Conservation (phyloP, 2,113 vertebrate genomes). For the Zingel zingel region DNA sequence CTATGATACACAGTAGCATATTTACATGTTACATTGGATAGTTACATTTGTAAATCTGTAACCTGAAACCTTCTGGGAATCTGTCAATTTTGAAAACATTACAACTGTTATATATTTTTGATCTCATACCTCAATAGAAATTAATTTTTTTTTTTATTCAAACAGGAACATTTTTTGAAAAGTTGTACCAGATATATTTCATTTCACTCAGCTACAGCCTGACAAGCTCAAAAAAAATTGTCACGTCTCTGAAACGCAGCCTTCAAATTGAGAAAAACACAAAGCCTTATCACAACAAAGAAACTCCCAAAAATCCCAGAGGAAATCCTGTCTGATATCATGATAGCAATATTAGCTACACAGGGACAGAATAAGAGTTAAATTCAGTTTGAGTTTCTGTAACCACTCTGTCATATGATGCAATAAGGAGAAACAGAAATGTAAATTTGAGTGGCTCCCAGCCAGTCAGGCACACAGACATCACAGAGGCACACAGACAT, state of each 20-base stretch:
- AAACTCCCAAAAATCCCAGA: background rate
- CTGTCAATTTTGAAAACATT: background rate
- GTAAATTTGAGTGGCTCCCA: constrained; percentile 54
- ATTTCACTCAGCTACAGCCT: background rate
- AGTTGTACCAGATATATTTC: background rate
- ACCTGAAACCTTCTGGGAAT: background rate
- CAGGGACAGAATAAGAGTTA: constrained; percentile 19
- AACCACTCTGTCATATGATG: constrained; percentile 64
- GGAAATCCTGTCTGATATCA: constrained; percentile 35
- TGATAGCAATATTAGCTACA: constrained; percentile 35
- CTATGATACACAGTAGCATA: constrained; percentile 45
- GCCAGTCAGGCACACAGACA: constrained; percentile 37
- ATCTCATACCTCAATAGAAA: background rate
- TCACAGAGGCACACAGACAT: constrained; percentile 8
- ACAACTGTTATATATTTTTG: background rate
- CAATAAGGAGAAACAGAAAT: constrained; percentile 73
- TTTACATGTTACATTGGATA: constrained; percentile 56
- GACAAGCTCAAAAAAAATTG: background rate
- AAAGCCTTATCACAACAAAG: constrained; percentile 25
- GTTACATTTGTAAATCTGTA: background rate
- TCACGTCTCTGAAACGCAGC: background rate
- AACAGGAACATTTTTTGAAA: background rate
- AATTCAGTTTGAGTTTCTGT: constrained; percentile 45
- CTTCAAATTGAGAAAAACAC: constrained; percentile 14
- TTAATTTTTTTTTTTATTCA: background rate